phyloP scores from a whole-genome alignment of 2,888 invertebrate genomes.

The Artemia sinica region DNA sequence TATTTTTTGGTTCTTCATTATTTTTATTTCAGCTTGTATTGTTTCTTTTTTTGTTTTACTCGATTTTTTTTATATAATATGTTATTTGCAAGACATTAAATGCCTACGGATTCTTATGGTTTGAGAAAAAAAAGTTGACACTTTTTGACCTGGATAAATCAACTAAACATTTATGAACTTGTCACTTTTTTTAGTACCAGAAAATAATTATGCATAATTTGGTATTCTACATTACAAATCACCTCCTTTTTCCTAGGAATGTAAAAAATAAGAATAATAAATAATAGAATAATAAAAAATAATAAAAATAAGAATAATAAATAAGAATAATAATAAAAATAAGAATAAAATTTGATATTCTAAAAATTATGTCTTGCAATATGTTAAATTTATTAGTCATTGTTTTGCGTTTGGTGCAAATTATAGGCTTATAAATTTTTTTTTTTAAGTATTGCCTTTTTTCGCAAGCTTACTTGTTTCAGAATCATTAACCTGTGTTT shows the following conservation, averaged over 20 bases:
- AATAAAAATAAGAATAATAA: no score
- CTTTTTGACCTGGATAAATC: no score
- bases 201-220: no score
- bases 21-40: constrained; percentile 22
- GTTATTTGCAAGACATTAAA: not conserved
- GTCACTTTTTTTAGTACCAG: no score
- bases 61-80: constrained; percentile 13
- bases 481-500: constrained; percentile 13
- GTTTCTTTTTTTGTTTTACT: constrained; percentile 19
- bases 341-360: not conserved
- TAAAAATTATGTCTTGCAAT: not conserved
- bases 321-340: no score
- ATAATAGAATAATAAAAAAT: no score
- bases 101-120: constrained; percentile 16
- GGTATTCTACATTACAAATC: no score
- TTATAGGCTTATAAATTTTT: not conserved
- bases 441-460: constrained; percentile 6
- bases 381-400: constrained; percentile 1
- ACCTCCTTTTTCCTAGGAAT: no score
- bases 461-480: not conserved
- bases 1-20: constrained; percentile 25
- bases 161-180: no score
- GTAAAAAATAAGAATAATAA: no score
- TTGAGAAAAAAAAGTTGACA: not conserved
- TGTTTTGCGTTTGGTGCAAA: constrained; percentile 11